phyloP scores from a whole-genome alignment of 2,113 vertebrate genomes.

The Mormyrus iriodes region DNA sequence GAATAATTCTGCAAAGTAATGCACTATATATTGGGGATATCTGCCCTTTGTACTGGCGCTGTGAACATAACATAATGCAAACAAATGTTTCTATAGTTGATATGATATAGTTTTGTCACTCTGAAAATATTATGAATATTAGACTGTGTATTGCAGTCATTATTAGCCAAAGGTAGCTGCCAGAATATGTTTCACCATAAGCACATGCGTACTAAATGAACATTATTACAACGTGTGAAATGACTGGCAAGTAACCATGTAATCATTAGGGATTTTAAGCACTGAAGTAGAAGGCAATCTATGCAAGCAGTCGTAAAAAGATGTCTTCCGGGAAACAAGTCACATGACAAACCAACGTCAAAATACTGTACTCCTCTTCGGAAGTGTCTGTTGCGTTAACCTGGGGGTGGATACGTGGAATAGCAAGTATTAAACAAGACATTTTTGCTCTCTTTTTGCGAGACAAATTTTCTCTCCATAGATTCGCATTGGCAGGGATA shows the following conservation, averaged over 20 bases:
- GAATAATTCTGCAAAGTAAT: background rate
- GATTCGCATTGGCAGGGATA: background rate
- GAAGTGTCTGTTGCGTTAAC: slow-evolving; percentile 1
- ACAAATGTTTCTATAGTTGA: background rate
- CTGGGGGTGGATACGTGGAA: slow-evolving; percentile 7
- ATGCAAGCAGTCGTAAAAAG: background rate
- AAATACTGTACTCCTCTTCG: background rate
- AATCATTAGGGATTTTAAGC: background rate
- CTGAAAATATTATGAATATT: background rate
- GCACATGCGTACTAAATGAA: background rate
- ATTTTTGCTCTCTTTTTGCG: background rate
- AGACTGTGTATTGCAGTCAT: background rate
- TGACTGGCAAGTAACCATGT: background rate
- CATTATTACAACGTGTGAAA: background rate
- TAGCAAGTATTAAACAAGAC: background rate
- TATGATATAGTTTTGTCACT: background rate
- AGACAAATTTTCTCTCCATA: background rate
- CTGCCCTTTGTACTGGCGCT: background rate
- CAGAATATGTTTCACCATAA: background rate
- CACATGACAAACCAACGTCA: background rate
- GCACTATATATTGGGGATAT: background rate
- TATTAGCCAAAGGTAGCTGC: background rate
- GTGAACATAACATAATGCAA: background rate
- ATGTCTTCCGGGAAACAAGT: slow-evolving; percentile 18
- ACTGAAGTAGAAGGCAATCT: background rate